phyloP scores from a whole-genome alignment of 2,113 vertebrate genomes.

The Diadophis punctatus region DNA sequence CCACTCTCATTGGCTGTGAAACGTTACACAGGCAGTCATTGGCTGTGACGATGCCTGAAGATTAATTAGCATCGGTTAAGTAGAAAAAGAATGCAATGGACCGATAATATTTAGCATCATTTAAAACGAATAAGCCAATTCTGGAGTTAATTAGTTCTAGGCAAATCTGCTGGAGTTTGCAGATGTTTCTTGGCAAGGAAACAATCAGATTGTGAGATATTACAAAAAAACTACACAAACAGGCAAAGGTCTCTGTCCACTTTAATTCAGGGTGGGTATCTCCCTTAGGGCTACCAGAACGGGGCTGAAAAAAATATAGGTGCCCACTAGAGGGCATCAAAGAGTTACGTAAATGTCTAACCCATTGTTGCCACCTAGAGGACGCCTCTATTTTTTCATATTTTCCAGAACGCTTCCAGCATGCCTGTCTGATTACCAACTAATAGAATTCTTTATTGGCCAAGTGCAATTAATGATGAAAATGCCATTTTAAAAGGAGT shows the following conservation, averaged over 20 bases:
- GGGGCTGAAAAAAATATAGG: no score
- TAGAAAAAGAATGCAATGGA: background rate
- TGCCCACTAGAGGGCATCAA: no score
- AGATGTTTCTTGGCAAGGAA: background rate
- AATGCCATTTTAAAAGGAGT: background rate
- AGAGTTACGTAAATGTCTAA: no score
- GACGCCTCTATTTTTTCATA: background rate
- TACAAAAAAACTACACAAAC: background rate
- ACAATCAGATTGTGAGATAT: background rate
- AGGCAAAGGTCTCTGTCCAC: background rate
- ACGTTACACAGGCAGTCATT: background rate
- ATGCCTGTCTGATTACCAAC: no score
- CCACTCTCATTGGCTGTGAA: constrained; percentile 8
- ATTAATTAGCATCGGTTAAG: background rate
- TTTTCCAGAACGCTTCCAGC: no score
- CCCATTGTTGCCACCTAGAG: no score
- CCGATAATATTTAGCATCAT: background rate
- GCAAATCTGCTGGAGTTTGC: background rate
- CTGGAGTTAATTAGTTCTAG: background rate
- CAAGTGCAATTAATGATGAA: no score
- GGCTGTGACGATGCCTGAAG: background rate
- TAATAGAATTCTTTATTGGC: no score
- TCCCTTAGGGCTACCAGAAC: no score
- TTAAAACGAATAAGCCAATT: background rate
- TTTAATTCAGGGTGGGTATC: background rate